These are phyloP conservation scores for Pseudomyrmex concolor DNA, from an alignment of 1,140 invertebrate species.

Conservation along the genomic window DNA sequence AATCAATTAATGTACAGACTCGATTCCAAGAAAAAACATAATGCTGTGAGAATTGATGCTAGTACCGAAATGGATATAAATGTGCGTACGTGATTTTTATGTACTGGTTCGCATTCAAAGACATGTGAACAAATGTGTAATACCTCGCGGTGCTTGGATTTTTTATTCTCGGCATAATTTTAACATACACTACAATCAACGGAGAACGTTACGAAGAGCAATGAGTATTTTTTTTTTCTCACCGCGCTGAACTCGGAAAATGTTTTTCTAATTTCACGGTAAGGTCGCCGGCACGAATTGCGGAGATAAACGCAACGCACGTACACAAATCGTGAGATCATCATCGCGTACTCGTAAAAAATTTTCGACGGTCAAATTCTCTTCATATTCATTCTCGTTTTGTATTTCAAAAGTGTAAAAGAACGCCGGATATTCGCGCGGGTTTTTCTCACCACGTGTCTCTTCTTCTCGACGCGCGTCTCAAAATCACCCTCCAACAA, in stretches of 20 bases:
- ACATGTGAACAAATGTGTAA: slow-evolving; percentile 6
- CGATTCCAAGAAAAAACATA: slow-evolving; percentile 1
- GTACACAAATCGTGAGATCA: slow-evolving; percentile 13
- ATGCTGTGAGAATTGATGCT: background rate
- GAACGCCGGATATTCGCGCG: slow-evolving; percentile 49
- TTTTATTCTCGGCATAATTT: slow-evolving; percentile 51
- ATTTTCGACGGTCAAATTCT: slow-evolving; percentile 6
- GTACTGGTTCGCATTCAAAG: slow-evolving; percentile 21
- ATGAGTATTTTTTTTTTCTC: slow-evolving; percentile 10
- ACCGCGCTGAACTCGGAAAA: slow-evolving; percentile 17
- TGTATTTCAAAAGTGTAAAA: slow-evolving; percentile 64
- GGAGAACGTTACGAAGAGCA: slow-evolving; percentile 19
- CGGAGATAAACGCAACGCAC: background rate
- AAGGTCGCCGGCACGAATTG: background rate
- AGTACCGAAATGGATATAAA: slow-evolving; percentile 6
- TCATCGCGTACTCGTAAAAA: slow-evolving; percentile 23
- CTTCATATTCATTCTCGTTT: background rate
- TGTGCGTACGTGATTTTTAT: background rate
- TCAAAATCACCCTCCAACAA: slow-evolving; percentile 51
- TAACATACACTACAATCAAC: slow-evolving; percentile 31
- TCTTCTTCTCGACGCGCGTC: slow-evolving; percentile 44
- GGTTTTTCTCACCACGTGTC: slow-evolving; percentile 54
- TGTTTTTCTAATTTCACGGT: slow-evolving; percentile 3
- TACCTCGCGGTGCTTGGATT: background rate
- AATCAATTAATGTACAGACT: background rate